Conservation (phyloP, 2,797 vertebrate species). For the Mareca penelope region DNA sequence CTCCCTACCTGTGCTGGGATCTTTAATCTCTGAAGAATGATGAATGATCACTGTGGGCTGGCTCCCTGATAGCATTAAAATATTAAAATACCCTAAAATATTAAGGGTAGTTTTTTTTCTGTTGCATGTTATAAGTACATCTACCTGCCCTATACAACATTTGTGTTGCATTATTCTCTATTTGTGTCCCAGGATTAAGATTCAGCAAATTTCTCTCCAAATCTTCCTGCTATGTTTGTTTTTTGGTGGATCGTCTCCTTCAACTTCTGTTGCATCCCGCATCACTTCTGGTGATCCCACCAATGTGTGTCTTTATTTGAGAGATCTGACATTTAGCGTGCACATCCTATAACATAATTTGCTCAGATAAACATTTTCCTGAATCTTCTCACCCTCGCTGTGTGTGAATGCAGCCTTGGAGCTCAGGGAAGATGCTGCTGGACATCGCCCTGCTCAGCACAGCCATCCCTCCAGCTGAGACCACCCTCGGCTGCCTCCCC, state of each 20-base stretch:
- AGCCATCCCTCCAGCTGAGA: not conserved
- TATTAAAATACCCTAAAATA: too few species aligned
- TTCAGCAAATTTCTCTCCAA: not conserved
- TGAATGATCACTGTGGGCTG: not conserved
- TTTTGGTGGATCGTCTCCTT: not conserved
- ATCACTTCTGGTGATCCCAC: not conserved
- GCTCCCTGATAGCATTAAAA: not conserved
- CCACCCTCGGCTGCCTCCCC: not conserved
- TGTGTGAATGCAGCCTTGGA: not conserved
- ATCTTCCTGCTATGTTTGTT: rapidly evolving
- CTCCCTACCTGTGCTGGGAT: not conserved
- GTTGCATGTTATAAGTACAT: not conserved
- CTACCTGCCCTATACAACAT: not conserved
- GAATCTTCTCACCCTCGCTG: not conserved
- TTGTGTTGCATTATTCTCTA: not conserved
- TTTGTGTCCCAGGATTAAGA: not conserved
- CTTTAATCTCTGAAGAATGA: not conserved
- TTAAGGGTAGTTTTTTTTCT: not conserved
- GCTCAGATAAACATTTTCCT: not conserved
- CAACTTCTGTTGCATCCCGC: not conserved
- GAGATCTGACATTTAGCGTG: not conserved
- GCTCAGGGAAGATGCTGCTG: not conserved
- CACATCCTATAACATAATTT: not conserved
- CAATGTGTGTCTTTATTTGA: rapidly evolving
- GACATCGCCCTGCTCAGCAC: not conserved